A percentile compares a stretch with the other conserved stretches of the same genome.
These are phyloP conservation scores for Bicyclus anynana DNA, from an alignment of 1,140 invertebrate genomes.

Conservation along the genomic window DNA sequence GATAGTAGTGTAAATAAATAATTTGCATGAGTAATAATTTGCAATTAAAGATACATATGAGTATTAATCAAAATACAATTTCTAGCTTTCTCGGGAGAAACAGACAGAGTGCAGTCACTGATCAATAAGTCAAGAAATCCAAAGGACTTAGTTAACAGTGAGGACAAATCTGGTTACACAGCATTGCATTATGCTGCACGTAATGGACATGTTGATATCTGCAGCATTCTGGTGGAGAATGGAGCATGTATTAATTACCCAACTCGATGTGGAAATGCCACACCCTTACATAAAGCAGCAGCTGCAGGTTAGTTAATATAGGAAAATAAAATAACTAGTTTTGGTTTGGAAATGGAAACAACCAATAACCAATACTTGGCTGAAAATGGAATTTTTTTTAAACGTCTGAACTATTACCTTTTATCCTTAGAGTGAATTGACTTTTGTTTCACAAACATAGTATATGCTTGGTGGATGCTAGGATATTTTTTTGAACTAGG, in stretches of 20 bases:
- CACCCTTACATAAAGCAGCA: constrained; percentile 89
- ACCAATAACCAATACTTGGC: too few relatives aligned
- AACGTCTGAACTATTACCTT: too few relatives aligned
- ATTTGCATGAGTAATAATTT: too few relatives aligned
- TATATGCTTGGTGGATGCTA: too few relatives aligned
- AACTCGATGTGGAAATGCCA: constrained; percentile 85
- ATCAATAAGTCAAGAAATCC: constrained; percentile 79
- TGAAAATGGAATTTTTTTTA: too few relatives aligned
- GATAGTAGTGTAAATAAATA: too few relatives aligned
- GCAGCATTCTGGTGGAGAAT: constrained; percentile 81
- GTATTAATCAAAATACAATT: constrained; percentile 18
- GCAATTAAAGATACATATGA: background rate
- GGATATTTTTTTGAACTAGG: too few relatives aligned
- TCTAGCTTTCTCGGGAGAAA: constrained; percentile 82
- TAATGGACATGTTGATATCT: constrained; percentile 84
- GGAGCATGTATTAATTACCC: constrained; percentile 85
- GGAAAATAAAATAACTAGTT: too few relatives aligned
- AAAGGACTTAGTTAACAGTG: constrained; percentile 65
- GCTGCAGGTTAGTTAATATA: constrained; percentile 79
- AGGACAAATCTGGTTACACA: constrained; percentile 85
- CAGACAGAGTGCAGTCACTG: constrained; percentile 78
- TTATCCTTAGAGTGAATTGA: too few relatives aligned
- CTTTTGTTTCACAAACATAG: too few relatives aligned
- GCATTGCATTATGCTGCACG: constrained; percentile 92
- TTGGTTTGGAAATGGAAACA: too few relatives aligned